phyloP scores from a whole-genome alignment of 2,797 vertebrate species.

The Protosalanx chinensis region DNA sequence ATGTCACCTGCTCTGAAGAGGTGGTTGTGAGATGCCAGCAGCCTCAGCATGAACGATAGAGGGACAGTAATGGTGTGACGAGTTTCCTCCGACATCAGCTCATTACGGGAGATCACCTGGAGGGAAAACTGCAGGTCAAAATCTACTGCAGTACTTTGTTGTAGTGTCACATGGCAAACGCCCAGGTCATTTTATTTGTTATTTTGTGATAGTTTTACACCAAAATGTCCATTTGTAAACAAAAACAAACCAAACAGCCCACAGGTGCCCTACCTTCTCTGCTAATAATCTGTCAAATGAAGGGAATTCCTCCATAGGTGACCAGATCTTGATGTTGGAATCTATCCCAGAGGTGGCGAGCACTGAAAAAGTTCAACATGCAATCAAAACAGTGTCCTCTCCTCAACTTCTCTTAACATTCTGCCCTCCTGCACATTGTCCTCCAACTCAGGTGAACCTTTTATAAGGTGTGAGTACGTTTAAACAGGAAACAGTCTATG shows the following conservation, averaged over 20 bases:
- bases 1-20: slow-evolving; percentile 77
- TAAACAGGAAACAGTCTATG: too few relatives aligned
- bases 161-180: too few relatives aligned
- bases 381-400: background rate
- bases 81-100: slow-evolving; percentile 97
- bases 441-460: too few relatives aligned
- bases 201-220: too few relatives aligned
- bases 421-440: too few relatives aligned
- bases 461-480: too few relatives aligned
- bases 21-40: slow-evolving; percentile 96
- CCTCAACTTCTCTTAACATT: too few relatives aligned
- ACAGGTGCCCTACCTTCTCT: slow-evolving; percentile 80
- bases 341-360: slow-evolving; percentile 98
- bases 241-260: background rate
- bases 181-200: too few relatives aligned
- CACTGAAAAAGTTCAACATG: slow-evolving; percentile 70
- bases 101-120: slow-evolving; percentile 96
- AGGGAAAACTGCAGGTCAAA: background rate
- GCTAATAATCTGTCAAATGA: slow-evolving; percentile 96
- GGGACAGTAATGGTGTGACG: slow-evolving; percentile 98
- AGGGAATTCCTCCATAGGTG: slow-evolving; percentile 85
- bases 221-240: too few relatives aligned
- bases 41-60: slow-evolving; percentile 97
- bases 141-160: too few relatives aligned
- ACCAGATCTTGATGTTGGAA: slow-evolving; percentile 99